Percentiles rank a stretch among this genome's conserved stretches.
These are phyloP conservation scores for Cheilosia pagana DNA, from an alignment of 2,888 invertebrate genomes.

Conservation along the genomic window DNA sequence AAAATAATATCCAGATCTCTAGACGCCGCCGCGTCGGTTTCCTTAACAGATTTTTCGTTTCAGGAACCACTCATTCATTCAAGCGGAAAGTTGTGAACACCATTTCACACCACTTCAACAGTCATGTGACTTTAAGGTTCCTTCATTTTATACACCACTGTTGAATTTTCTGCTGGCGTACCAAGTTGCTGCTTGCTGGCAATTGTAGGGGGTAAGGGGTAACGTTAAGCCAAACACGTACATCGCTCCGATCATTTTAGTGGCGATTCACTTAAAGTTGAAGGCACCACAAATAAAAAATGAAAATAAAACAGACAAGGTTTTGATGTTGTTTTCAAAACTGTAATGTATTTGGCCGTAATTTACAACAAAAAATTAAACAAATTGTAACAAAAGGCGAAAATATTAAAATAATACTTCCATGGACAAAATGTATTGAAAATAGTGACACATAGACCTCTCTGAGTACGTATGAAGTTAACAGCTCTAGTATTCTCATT, in stretches of 20 bases:
- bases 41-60: too few relatives aligned
- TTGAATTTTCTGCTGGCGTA: too few relatives aligned
- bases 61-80: too few relatives aligned
- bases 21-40: too few relatives aligned
- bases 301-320: not conserved
- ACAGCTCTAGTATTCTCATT: constrained; percentile 11
- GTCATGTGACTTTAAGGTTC: too few relatives aligned
- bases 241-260: too few relatives aligned
- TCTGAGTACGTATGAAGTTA: constrained; percentile 1
- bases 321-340: constrained; percentile 11
- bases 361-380: not conserved
- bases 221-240: not conserved
- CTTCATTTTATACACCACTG: too few relatives aligned
- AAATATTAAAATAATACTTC: constrained; percentile 59
- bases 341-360: constrained; percentile 44
- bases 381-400: constrained; percentile 4
- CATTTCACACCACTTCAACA: too few relatives aligned
- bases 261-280: not conserved
- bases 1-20: too few relatives aligned
- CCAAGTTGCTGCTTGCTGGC: too few relatives aligned
- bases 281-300: not conserved
- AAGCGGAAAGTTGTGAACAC: too few relatives aligned
- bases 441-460: constrained; percentile 30
- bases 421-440: not conserved
- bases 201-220: not conserved